These are phyloP conservation scores for Bujurquina vittata DNA, from an alignment of 2,113 vertebrate genomes.

Conservation along the genomic window DNA sequence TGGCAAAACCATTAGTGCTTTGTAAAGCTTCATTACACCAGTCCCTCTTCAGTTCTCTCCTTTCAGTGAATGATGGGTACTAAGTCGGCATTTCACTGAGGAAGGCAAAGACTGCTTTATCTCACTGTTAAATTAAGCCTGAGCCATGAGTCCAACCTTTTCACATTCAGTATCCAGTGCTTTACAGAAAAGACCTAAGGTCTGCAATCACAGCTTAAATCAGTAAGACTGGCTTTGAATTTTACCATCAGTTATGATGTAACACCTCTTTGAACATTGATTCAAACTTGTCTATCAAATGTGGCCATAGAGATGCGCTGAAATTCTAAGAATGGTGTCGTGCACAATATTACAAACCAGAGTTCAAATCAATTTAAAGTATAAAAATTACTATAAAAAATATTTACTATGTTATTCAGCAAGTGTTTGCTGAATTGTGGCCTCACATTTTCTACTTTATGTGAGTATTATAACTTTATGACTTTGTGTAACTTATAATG, in stretches of 20 bases:
- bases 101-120: constrained; percentile 2
- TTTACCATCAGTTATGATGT: neutral
- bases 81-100: constrained; percentile 12
- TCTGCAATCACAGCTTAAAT: neutral
- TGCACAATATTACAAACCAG: neutral
- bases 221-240: neutral
- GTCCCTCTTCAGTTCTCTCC: constrained; percentile 10
- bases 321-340: neutral
- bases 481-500: neutral
- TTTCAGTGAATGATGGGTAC: constrained; percentile 25
- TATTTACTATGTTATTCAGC: neutral
- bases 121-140: constrained; percentile 16
- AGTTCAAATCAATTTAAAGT: neutral
- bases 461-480: neutral
- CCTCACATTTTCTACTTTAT: neutral
- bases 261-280: neutral
- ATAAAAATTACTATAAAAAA: neutral
- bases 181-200: neutral
- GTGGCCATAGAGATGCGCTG: neutral
- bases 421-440: neutral
- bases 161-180: neutral
- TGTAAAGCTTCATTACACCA: constrained; percentile 56
- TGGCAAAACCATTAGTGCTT: constrained; percentile 35
- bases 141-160: neutral
- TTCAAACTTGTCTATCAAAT: neutral